Evolutionary conservation across 2,797 vertebrate species (phyloP), one percentile per base, ranked within the genome.

Genomic region (Furcifer pardalis): DNA sequence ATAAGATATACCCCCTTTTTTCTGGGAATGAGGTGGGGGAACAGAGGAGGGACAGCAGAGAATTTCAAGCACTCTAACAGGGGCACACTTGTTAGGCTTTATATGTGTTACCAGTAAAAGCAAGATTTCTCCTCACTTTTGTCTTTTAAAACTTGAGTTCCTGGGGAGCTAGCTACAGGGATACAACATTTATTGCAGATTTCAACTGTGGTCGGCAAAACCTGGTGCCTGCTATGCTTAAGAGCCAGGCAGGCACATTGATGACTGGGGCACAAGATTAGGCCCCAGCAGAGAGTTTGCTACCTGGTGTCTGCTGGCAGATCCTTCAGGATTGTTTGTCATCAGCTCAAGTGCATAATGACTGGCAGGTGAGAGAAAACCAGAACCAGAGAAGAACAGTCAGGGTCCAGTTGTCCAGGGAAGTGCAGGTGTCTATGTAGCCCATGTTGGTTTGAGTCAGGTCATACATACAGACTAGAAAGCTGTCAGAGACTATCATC

Each of bases 311-410:
- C 60, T 59, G 60, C 72, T 62, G 40, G 56, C 73, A 60, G 21
- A 42, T 42, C 30, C 49, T n/a, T 46, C 65, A 72, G 73, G n/a
- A 52, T 81, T 37, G 62, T 76, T 85, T 81, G 79, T 73, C 69
- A 42, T 72, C 40, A 30, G 59, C 37, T 75, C 71, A 75, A 78
- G 63, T 46, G 49, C 71, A 81, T 32, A 86, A 27, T 81, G 63
- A 76, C n/a, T 69, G 79, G 49, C 79, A 86, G 63, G 72, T 77
- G 25, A 69, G 63, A 10, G n/a, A 85, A 49, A 60, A 81, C 23
- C 62, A 75, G 63, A 56, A 42, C 60, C 40, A 27, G 44, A 69
- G 21, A 65, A 60, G 8, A 37, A 19, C 42, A 71, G 56, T 32
- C 40, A 40, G 21, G 19, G n/a, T 56, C 71, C 46, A 32, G 42